Conservation (phyloP, 2,113 vertebrate genomes). For the Datnioides undecimradiatus region DNA sequence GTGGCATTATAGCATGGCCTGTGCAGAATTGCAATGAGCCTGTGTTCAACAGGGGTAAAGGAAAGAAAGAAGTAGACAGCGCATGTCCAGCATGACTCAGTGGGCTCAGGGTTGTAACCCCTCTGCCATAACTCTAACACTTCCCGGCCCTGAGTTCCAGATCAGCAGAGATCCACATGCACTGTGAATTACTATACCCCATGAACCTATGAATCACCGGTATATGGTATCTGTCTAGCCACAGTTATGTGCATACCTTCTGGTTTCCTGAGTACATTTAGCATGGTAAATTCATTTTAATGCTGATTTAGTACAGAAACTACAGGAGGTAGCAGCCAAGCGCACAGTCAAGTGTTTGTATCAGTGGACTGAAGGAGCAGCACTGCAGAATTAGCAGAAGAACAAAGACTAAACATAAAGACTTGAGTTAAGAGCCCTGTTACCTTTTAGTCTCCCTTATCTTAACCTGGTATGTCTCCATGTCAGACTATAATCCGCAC, state of each 20-base stretch:
- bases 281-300: conserved; percentile 59
- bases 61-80: conserved; percentile 13
- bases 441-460: conserved; percentile 64
- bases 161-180: conserved; percentile 42
- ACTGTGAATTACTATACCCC: conserved; percentile 54
- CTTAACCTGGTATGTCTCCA: conserved; percentile 62
- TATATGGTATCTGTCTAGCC: conserved; percentile 55
- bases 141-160: conserved; percentile 31
- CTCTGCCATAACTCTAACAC: conserved; percentile 50
- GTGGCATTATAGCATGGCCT: conserved; percentile 71
- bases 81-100: conserved; percentile 24
- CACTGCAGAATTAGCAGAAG: conserved; percentile 14
- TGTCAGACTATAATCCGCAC: conserved; percentile 67
- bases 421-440: conserved; percentile 8
- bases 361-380: conserved; percentile 1
- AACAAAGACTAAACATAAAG: conserved; percentile 42
- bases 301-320: conserved; percentile 30
- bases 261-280: conserved; percentile 63
- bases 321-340: conserved; percentile 15
- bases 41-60: conserved; percentile 21
- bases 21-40: conserved; percentile 71
- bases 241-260: conserved; percentile 47
- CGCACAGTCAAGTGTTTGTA: background rate
- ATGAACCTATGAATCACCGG: conserved; percentile 52
- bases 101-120: conserved; percentile 40